Percentiles rank a stretch among this genome's conserved stretches.
phyloP scores from a whole-genome alignment of 2,888 invertebrate genomes.

The Sarcophaga carnaria region DNA sequence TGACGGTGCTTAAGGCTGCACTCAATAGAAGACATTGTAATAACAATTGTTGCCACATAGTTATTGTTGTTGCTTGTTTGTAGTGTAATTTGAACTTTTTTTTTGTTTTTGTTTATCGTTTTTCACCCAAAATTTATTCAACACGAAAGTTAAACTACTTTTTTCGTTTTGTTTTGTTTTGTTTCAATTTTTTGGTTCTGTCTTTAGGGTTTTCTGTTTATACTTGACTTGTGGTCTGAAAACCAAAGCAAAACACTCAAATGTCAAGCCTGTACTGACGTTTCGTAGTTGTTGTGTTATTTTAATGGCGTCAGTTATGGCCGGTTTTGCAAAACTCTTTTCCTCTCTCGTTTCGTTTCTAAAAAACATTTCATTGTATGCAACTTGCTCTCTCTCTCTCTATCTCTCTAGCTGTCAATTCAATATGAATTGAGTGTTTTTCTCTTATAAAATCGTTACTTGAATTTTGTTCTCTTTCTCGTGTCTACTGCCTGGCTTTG shows the following conservation, averaged over 20 bases:
- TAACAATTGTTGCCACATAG: slow-evolving; percentile 65
- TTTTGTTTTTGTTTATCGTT: slow-evolving; percentile 15
- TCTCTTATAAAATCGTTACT: slow-evolving; percentile 26
- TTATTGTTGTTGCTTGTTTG: slow-evolving; percentile 24
- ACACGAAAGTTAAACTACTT: neutral
- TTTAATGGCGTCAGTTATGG: slow-evolving; percentile 68
- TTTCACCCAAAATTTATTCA: neutral
- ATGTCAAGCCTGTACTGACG: slow-evolving; percentile 78
- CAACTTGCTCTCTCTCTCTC: neutral
- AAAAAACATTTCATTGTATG: neutral
- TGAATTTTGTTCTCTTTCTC: slow-evolving; percentile 26
- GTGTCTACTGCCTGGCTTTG: neutral
- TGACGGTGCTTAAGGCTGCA: slow-evolving; percentile 77
- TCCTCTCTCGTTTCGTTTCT: neutral
- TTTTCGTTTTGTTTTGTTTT: neutral
- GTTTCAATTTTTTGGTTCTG: slow-evolving; percentile 33
- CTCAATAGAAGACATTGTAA: slow-evolving; percentile 63
- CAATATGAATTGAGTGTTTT: slow-evolving; percentile 52
- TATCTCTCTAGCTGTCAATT: neutral
- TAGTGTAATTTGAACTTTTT: slow-evolving; percentile 26
- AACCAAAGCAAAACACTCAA: slow-evolving; percentile 75
- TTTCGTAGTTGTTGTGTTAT: slow-evolving; percentile 69
- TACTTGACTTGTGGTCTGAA: slow-evolving; percentile 45
- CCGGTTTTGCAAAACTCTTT: slow-evolving; percentile 58
- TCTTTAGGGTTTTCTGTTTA: slow-evolving; percentile 23